Evolutionary conservation across 2,888 invertebrate genomes (phyloP), one percentile per base, ranked within the genome.

Genomic region (Teinopalpus imperialis): DNA sequence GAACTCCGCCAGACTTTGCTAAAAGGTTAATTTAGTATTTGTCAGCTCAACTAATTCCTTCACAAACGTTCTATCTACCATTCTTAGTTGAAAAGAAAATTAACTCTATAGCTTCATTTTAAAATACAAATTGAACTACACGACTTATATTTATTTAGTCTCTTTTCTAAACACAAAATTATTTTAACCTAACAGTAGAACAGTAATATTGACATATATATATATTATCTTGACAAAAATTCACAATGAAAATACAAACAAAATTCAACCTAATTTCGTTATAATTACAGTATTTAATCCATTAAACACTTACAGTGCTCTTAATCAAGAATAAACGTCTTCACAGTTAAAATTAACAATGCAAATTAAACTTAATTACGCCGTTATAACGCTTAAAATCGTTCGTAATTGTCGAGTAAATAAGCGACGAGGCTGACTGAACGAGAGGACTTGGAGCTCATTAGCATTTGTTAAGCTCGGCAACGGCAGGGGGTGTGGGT

Each of bases 1-100:
- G 63, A 54, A 61, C 57, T 47, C 48, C 57, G 59, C 66, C 67
- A 61, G 63, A 60, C 67, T 69, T 63, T 56, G 59, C 74, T 67
- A 70, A 71, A 61, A 71, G 66, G 61, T 68, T 74, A 72, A 72
- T 73, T 69, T 66, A 69, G 66, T 73, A 74, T 74, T 76, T 75
- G 73, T 70, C 69, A 73, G 66, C 66, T 64, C 41, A 16, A 44
- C 42, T 43, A 21, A 26, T 43, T 27, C 42, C 30, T 2, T n/a
- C 13, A 48, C 49, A 59, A 69, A 61, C 49, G 60, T 43, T 55
- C 41, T 56, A 70, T 64, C 57, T 46, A 26, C 54, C 48, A 40
- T 37, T 37, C 31, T 20, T 13, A 23, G 40, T 20, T 43, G 32
- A 44, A 30, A 7, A 21, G 20, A 57, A 48, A 56, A 51, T 27